Evolutionary conservation across 1,140 invertebrate species (phyloP).

Genomic region (Drosophila truncata): DNA sequence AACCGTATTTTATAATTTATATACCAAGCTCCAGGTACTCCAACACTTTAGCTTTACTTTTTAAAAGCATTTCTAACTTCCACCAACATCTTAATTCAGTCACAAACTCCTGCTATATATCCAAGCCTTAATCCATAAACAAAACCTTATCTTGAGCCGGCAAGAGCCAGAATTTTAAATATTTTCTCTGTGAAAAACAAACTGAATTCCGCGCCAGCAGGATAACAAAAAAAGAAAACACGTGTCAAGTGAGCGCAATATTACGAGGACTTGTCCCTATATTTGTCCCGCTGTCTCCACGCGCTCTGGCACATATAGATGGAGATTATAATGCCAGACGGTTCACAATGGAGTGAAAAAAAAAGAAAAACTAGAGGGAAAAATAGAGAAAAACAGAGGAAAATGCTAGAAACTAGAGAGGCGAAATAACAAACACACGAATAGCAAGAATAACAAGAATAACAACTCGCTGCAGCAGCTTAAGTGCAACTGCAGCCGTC

Average conservation of each 20-base stretch:
- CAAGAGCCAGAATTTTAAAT: slow-evolving; percentile 12
- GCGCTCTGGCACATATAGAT: slow-evolving; percentile 34
- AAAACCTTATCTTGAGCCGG: slow-evolving; percentile 1
- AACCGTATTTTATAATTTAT: neutral
- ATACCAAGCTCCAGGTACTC: too few relatives aligned
- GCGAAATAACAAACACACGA: slow-evolving; percentile 33
- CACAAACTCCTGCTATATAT: neutral
- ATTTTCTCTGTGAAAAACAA: slow-evolving; percentile 13
- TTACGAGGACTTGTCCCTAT: slow-evolving; percentile 32
- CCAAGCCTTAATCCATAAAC: neutral
- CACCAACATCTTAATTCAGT: neutral
- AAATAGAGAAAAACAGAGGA: slow-evolving; percentile 2
- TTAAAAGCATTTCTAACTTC: neutral
- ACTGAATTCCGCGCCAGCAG: slow-evolving; percentile 9
- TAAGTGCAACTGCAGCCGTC: slow-evolving; percentile 65
- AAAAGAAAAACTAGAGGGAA: slow-evolving; percentile 9
- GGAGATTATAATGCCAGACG: slow-evolving; percentile 64
- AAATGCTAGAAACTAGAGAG: slow-evolving; percentile 12
- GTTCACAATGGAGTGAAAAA: slow-evolving; percentile 45
- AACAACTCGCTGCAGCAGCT: slow-evolving; percentile 45
- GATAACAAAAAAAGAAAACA: slow-evolving; percentile 21
- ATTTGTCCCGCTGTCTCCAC: slow-evolving; percentile 20
- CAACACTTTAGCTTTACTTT: neutral
- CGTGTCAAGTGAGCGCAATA: slow-evolving; percentile 55
- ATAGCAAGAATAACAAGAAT: slow-evolving; percentile 41